Evolutionary conservation across 1,140 invertebrate genomes (phyloP).

Genomic region (Drosophila kepulauana): DNA sequence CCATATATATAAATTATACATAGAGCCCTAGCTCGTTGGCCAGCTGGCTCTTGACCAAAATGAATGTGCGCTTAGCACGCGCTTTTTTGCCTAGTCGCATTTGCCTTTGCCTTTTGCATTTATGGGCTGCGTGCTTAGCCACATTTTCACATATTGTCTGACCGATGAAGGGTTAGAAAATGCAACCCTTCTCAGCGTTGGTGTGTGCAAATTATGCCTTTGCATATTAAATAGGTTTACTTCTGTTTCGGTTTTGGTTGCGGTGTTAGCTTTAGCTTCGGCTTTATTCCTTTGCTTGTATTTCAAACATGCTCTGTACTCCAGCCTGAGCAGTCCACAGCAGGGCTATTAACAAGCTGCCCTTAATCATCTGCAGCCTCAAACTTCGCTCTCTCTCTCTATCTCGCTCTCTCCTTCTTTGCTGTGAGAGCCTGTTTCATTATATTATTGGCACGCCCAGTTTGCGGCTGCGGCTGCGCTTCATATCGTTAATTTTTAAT

Average conservation of each 20-base stretch:
- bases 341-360: conserved; percentile 40
- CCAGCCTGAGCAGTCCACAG: neutral
- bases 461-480: conserved; percentile 70
- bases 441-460: conserved; percentile 82
- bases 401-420: neutral
- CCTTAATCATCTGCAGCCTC: conserved; percentile 52
- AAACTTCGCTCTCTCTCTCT: neutral
- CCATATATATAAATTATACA: conserved; percentile 70
- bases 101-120: conserved; percentile 17
- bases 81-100: conserved; percentile 18
- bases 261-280: neutral
- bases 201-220: conserved; percentile 78
- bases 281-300: neutral
- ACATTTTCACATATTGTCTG: conserved; percentile 70
- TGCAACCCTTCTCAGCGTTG: conserved; percentile 33
- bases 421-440: conserved; percentile 71
- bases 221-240: conserved; percentile 74
- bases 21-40: conserved; percentile 45
- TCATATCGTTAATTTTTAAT: conserved; percentile 85
- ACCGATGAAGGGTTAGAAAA: conserved; percentile 54
- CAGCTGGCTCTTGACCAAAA: conserved; percentile 46
- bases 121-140: conserved; percentile 61
- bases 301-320: conserved; percentile 4
- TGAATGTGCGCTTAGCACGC: conserved; percentile 76
- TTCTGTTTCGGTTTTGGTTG: conserved; percentile 16